phyloP scores from a whole-genome alignment of 2,113 vertebrate genomes.

The Mustela lutreola region DNA sequence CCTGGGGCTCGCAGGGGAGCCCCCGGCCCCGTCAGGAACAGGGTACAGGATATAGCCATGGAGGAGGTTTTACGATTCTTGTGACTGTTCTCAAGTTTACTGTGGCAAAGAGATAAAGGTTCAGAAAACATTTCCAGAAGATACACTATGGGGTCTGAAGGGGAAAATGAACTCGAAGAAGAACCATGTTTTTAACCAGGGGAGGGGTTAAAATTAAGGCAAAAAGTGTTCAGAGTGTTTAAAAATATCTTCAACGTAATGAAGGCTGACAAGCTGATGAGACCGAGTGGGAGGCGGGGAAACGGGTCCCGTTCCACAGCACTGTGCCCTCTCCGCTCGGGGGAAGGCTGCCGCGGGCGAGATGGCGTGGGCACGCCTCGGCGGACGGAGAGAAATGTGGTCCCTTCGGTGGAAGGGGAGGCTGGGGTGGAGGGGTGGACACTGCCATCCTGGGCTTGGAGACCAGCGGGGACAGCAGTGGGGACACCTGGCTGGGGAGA shows the following conservation, averaged over 20 bases:
- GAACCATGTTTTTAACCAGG: background rate
- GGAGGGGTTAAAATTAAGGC: background rate
- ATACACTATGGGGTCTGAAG: background rate
- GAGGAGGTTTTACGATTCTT: no score
- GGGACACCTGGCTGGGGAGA: background rate
- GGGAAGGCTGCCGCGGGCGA: background rate
- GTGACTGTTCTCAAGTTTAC: background rate
- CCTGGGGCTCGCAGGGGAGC: rapidly evolving
- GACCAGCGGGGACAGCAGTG: background rate
- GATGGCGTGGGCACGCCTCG: background rate
- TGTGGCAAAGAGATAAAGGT: background rate
- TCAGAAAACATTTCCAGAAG: background rate
- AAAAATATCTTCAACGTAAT: background rate
- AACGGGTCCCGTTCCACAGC: background rate
- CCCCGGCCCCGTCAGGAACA: background rate
- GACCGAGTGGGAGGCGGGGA: background rate
- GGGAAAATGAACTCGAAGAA: background rate
- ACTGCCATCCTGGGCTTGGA: background rate
- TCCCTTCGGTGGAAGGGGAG: background rate
- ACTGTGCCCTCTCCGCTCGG: background rate
- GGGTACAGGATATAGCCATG: background rate
- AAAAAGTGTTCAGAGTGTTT: background rate
- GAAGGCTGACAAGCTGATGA: conserved; percentile 30
- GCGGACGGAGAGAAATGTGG: rapidly evolving
- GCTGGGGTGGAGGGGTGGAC: background rate